These are phyloP conservation scores for Nestor notabilis DNA, from an alignment of 2,113 vertebrate species.

Conservation along the genomic window DNA sequence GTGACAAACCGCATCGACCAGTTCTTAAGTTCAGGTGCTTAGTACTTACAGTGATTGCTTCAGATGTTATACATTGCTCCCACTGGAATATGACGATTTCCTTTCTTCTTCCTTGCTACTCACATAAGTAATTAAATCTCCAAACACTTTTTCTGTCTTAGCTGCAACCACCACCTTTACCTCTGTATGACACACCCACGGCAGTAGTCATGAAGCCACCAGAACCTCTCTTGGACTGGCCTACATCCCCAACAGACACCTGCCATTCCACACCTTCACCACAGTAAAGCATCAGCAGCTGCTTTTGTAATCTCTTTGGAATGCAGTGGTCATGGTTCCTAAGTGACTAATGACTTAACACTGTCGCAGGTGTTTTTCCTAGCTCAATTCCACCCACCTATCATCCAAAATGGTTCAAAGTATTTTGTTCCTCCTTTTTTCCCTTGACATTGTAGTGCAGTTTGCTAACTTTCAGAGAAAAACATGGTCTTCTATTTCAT, in stretches of 20 bases:
- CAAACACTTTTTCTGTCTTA: constrained; percentile 38
- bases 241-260: constrained; percentile 13
- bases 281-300: constrained; percentile 15
- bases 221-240: background rate
- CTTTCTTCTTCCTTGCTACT: constrained; percentile 52
- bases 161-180: background rate
- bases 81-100: constrained; percentile 8
- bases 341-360: constrained; percentile 33
- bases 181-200: background rate
- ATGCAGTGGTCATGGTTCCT: constrained; percentile 18
- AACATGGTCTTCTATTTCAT: background rate
- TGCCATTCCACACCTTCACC: background rate
- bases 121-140: background rate
- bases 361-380: background rate
- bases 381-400: background rate
- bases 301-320: constrained; percentile 39
- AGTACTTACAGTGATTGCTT: constrained; percentile 42
- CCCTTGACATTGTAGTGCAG: background rate
- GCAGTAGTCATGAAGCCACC: background rate
- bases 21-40: constrained; percentile 18
- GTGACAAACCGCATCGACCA: constrained; percentile 65
- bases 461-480: background rate
- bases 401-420: background rate
- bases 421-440: background rate
- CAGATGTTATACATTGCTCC: constrained; percentile 21